Evolutionary conservation across 2,797 vertebrate species (phyloP).

Genomic region (Acestrorhynchus altus): DNA sequence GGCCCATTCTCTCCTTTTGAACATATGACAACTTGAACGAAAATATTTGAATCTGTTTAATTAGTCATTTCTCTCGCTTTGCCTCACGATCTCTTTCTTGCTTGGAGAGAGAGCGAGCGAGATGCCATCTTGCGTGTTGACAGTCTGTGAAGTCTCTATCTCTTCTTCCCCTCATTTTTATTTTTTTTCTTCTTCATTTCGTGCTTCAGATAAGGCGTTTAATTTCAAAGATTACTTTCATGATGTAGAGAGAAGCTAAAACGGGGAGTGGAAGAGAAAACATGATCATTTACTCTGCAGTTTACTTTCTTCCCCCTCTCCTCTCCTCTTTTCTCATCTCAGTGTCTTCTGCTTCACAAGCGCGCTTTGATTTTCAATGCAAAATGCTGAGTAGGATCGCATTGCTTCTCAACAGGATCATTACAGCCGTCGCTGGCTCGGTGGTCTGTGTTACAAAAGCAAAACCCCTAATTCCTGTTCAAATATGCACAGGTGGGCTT

Average conservation of each 20-base stretch:
- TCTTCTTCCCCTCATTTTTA: conserved; percentile 52
- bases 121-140: conserved; percentile 68
- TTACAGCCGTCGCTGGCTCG: neutral
- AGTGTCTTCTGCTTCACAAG: conserved; percentile 10
- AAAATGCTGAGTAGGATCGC: neutral
- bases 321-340: neutral
- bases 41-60: conserved; percentile 64
- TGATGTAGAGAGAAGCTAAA: conserved; percentile 54
- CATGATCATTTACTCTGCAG: conserved; percentile 44
- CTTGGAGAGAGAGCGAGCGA: conserved; percentile 49
- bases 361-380: conserved; percentile 1
- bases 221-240: conserved; percentile 73
- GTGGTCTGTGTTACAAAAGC: neutral
- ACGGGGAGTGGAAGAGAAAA: conserved; percentile 31
- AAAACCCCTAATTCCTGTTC: neutral
- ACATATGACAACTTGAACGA: conserved; percentile 42
- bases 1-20: neutral
- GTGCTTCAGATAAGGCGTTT: conserved; percentile 69
- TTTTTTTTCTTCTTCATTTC: conserved; percentile 66
- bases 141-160: conserved; percentile 67
- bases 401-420: neutral
- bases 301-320: neutral
- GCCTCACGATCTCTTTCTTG: conserved; percentile 35
- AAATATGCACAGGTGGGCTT: neutral
- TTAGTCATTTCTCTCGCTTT: conserved; percentile 53